A percentile compares a stretch with the other conserved stretches of the same genome.
Conservation (phyloP, 1,140 invertebrate genomes). For the Drosophila willistoni region DNA sequence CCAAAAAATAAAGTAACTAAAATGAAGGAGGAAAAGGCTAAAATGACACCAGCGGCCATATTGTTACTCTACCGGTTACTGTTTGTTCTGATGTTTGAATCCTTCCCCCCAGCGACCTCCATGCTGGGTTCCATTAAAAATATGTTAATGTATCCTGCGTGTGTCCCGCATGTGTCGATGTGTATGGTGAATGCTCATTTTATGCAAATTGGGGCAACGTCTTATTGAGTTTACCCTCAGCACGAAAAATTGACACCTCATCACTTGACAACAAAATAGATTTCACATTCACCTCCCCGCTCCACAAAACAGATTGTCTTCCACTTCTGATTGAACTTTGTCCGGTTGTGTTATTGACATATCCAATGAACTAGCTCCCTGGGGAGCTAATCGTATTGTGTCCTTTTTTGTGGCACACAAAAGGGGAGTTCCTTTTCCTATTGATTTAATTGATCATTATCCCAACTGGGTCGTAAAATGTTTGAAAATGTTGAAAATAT, state of each 20-base stretch:
- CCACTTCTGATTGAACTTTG: slow-evolving; percentile 45
- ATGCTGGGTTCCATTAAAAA: slow-evolving; percentile 54
- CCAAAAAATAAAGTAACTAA: background rate
- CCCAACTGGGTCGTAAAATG: background rate
- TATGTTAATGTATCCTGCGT: slow-evolving; percentile 55
- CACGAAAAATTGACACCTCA: slow-evolving; percentile 72
- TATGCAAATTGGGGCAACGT: slow-evolving; percentile 63
- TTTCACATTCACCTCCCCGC: slow-evolving; percentile 1
- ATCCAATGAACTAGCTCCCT: slow-evolving; percentile 9
- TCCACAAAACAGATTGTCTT: slow-evolving; percentile 1
- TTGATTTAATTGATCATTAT: slow-evolving; percentile 18
- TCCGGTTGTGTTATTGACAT: slow-evolving; percentile 39
- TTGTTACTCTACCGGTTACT: slow-evolving; percentile 39
- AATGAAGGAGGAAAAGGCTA: slow-evolving; percentile 41
- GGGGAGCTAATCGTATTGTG: slow-evolving; percentile 42
- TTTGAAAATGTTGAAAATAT: background rate
- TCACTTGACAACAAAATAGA: slow-evolving; percentile 48
- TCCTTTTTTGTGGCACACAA: slow-evolving; percentile 10
- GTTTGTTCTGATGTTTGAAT: slow-evolving; percentile 24
- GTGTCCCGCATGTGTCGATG: slow-evolving; percentile 19
- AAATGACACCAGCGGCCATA: slow-evolving; percentile 73
- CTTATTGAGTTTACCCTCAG: slow-evolving; percentile 42
- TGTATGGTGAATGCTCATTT: slow-evolving; percentile 58
- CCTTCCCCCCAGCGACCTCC: background rate
- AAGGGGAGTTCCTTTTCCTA: background rate